phyloP scores from a whole-genome alignment of 2,113 vertebrate genomes.

The Callipepla squamata region DNA sequence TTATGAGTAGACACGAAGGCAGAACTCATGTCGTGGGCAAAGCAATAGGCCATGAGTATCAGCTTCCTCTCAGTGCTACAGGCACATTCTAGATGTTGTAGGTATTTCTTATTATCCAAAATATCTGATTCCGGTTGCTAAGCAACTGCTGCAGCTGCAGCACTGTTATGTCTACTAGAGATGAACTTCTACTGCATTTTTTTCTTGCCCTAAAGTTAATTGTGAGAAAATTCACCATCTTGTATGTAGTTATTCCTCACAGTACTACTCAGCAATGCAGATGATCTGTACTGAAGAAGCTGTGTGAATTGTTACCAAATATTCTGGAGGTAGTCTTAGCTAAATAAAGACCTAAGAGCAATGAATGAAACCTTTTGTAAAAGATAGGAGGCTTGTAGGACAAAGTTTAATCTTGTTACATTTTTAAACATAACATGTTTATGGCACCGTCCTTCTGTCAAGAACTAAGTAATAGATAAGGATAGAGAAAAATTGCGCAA shows the following conservation, averaged over 20 bases:
- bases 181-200: neutral
- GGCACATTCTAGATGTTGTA: neutral
- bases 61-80: neutral
- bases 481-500: neutral
- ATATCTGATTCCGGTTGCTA: neutral
- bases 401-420: neutral
- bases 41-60: neutral
- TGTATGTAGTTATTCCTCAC: neutral
- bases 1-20: neutral
- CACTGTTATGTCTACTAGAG: neutral
- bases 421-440: neutral
- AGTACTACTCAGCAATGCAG: neutral
- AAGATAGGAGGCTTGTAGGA: neutral
- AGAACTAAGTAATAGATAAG: neutral
- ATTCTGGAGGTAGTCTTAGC: neutral
- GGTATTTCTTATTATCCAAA: neutral
- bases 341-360: neutral
- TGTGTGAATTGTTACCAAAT: neutral
- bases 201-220: conserved; percentile 30
- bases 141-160: neutral
- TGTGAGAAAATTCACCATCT: neutral
- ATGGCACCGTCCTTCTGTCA: neutral
- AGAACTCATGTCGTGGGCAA: neutral
- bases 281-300: neutral
- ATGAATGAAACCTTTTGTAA: neutral